phyloP scores from a whole-genome alignment of 2,113 vertebrate genomes.

The Crotalus tigris region DNA sequence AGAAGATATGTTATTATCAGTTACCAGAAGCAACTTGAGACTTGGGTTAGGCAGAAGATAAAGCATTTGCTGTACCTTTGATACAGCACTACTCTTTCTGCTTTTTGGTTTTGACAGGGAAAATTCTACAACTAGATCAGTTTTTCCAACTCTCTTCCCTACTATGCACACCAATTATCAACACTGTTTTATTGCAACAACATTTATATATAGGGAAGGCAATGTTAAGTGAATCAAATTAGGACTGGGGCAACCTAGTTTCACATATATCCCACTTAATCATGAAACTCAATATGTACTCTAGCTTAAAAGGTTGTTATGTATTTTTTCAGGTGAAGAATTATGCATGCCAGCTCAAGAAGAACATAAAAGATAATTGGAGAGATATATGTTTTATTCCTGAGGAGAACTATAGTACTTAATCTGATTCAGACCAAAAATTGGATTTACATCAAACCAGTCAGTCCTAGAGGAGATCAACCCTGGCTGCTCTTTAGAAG shows the following conservation, averaged over 20 bases:
- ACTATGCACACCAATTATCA: neutral
- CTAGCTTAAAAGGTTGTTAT: neutral
- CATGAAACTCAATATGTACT: neutral
- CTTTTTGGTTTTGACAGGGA: neutral
- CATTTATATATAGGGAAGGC: neutral
- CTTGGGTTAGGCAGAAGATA: neutral
- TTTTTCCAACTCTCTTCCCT: neutral
- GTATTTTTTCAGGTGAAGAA: neutral
- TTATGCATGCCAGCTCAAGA: neutral
- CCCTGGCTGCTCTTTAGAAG: no score
- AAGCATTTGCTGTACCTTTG: neutral
- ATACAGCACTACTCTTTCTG: neutral
- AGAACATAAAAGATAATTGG: neutral
- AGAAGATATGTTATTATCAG: neutral
- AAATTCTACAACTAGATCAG: neutral
- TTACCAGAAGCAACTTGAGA: neutral
- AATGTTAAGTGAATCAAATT: neutral
- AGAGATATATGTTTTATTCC: neutral
- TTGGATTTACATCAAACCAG: no score
- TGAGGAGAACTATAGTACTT: neutral
- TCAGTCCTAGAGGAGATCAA: no score
- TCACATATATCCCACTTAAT: neutral
- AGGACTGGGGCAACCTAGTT: neutral
- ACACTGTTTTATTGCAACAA: neutral
- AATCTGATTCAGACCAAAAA: neutral